phyloP scores from a whole-genome alignment of 30 jellyfish, hydroid and myxozoan genomes.

The Catostylus mosaicus region DNA sequence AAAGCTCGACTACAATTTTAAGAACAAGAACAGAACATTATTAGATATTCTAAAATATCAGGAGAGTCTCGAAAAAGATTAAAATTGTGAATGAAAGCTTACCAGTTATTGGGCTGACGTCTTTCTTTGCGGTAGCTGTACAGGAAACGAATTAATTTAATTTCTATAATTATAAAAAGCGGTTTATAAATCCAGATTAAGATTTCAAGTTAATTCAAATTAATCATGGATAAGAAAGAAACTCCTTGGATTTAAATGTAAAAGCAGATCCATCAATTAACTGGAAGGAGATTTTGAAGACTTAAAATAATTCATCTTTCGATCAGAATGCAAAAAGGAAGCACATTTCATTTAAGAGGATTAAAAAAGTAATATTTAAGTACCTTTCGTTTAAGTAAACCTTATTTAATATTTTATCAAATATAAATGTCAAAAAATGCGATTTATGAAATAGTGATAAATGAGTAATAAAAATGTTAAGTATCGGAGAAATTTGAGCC shows the following conservation, averaged over 20 bases:
- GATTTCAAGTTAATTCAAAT: neutral
- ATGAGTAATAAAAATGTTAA: no score
- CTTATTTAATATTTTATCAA: neutral
- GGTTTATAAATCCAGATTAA: neutral
- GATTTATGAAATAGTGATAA: neutral
- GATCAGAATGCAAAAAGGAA: neutral
- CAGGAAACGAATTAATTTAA: slow-evolving; percentile 7
- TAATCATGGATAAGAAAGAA: neutral
- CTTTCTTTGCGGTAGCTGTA: slow-evolving; percentile 45
- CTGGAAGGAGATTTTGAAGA: neutral
- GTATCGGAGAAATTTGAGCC: no score
- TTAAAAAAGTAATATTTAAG: neutral
- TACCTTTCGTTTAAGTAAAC: neutral
- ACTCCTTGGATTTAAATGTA: neutral
- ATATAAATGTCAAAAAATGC: neutral
- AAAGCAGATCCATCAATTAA: neutral
- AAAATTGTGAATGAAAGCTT: neutral
- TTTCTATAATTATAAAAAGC: neutral
- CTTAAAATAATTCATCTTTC: neutral
- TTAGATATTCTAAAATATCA: no score
- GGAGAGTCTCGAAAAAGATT: no score
- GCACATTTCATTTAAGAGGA: neutral
- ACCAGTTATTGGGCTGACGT: slow-evolving; percentile 30
- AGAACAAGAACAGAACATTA: no score
- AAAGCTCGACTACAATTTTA: no score